Evolutionary conservation across 1,140 invertebrate genomes (phyloP).

Genomic region (Bombus superbus): DNA sequence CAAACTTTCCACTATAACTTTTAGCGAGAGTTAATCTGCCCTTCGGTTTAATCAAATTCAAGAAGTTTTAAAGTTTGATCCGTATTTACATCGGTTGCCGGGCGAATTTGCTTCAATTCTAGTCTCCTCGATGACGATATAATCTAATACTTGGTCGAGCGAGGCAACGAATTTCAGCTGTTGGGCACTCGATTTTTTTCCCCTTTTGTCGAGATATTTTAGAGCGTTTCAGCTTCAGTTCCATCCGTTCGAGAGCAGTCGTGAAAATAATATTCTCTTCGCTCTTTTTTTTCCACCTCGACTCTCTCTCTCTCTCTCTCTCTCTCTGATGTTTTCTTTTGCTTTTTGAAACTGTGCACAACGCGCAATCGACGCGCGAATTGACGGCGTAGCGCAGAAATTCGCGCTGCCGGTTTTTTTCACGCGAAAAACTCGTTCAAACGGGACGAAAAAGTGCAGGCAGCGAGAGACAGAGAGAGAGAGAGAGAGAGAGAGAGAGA

Average conservation of each 20-base stretch:
- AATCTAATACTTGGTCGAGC: background rate
- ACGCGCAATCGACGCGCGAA: conserved; percentile 4
- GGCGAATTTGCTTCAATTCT: background rate
- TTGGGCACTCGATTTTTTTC: background rate
- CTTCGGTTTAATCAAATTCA: conserved; percentile 1
- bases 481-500: background rate
- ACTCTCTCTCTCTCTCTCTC: too few relatives aligned
- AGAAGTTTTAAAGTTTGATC: conserved; percentile 1
- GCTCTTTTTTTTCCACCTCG: background rate
- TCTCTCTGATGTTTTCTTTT: background rate
- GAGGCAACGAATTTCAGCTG: background rate
- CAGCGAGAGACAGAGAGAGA: background rate
- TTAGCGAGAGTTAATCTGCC: background rate
- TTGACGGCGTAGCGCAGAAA: background rate
- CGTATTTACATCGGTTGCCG: conserved; percentile 24
- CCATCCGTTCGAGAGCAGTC: background rate
- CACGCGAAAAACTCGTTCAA: background rate
- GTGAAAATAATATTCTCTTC: background rate
- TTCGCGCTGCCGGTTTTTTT: conserved; percentile 5
- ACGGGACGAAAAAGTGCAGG: background rate
- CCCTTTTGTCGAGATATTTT: background rate
- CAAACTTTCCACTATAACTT: conserved; percentile 24
- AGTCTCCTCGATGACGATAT: background rate
- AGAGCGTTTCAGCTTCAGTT: background rate
- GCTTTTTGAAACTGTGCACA: background rate